A percentile compares a stretch with the other conserved stretches of the same genome.
Evolutionary conservation across 1,140 invertebrate genomes (phyloP).

Genomic region (Nylanderia fulva): DNA sequence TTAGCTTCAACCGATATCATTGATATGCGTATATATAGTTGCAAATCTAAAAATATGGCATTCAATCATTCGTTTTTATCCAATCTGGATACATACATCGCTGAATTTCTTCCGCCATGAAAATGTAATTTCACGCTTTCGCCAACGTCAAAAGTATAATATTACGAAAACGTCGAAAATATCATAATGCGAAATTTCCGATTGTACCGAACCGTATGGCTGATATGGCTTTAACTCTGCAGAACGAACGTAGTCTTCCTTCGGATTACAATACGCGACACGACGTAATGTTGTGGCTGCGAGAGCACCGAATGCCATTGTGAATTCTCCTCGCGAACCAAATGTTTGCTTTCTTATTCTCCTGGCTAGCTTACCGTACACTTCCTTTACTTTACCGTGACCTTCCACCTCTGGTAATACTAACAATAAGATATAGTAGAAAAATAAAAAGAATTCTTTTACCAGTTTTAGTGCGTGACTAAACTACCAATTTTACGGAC

Average conservation of each 20-base stretch:
- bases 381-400: constrained; percentile 40
- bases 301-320: constrained; percentile 61
- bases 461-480: background rate
- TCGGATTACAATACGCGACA: constrained; percentile 44
- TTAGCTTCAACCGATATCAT: background rate
- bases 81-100: background rate
- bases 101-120: background rate
- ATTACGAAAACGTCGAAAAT: constrained; percentile 23
- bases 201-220: background rate
- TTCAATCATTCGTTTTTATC: background rate
- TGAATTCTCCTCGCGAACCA: constrained; percentile 70
- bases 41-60: background rate
- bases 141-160: background rate
- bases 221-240: background rate
- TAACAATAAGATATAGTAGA: background rate
- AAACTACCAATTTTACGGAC: background rate
- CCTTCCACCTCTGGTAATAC: background rate
- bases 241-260: constrained; percentile 30
- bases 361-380: background rate
- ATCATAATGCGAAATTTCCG: constrained; percentile 3
- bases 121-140: constrained; percentile 16
- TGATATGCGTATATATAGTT: background rate
- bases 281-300: constrained; percentile 63
- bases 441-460: constrained; percentile 6
- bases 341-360: constrained; percentile 68